phyloP scores from a whole-genome alignment of 92 coral and sea anemone genomes.

The Chrysogorgia sp. region DNA sequence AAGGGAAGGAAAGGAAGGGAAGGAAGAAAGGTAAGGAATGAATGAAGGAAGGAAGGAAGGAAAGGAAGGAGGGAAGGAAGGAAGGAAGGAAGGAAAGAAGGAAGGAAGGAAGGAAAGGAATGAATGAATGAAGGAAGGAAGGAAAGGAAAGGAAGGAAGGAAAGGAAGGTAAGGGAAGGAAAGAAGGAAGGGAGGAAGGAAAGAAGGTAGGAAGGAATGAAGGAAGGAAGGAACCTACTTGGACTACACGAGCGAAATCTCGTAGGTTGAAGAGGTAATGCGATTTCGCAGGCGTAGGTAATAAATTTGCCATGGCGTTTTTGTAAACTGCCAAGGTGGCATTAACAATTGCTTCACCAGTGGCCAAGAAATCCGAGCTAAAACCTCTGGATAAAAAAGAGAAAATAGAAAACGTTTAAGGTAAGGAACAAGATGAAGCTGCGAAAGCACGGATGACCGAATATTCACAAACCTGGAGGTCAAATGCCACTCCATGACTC shows the following conservation, averaged over 20 bases:
- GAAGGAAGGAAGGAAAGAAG: not conserved
- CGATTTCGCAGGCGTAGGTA: constrained; percentile 98
- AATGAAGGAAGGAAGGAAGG: not conserved
- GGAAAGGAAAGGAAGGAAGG: not conserved
- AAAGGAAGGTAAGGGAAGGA: not conserved
- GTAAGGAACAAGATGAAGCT: not conserved
- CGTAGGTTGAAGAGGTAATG: constrained; percentile 93
- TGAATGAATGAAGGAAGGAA: not conserved
- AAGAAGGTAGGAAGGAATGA: not conserved
- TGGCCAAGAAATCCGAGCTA: constrained; percentile 78
- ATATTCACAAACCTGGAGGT: constrained; percentile 73
- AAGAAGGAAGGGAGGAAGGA: not conserved
- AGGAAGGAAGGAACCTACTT: constrained; percentile 51
- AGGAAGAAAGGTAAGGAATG: too few species aligned
- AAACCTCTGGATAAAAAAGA: not conserved
- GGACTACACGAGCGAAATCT: constrained; percentile 96
- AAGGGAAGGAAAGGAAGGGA: not conserved
- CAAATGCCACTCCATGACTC: constrained; percentile 97
- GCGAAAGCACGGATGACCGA: not conserved
- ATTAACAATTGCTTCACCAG: constrained; percentile 80
- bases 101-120: not conserved
- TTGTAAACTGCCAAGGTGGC: constrained; percentile 87
- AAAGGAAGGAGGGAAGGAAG: not conserved
- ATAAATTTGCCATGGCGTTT: constrained; percentile 81
- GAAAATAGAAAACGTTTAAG: not conserved